Percentiles rank a stretch among this genome's conserved stretches.
Evolutionary conservation across 1,140 invertebrate species (phyloP).

Genomic region (Eriocheir sinensis): DNA sequence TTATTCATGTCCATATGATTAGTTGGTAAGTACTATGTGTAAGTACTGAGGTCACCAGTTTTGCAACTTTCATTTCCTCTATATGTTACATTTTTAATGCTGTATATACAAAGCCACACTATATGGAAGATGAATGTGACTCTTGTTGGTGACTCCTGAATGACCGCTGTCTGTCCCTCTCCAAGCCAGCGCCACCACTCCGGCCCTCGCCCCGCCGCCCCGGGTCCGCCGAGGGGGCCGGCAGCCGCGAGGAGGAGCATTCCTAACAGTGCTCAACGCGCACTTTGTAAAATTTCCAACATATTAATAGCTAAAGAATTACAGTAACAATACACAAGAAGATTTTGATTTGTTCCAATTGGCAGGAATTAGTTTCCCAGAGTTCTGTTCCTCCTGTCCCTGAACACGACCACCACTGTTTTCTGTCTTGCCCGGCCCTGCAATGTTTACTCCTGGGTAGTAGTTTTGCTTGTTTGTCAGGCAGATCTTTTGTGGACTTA

Average conservation of each 20-base stretch:
- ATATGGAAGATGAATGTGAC: slow-evolving; percentile 70
- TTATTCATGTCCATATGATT: slow-evolving; percentile 76
- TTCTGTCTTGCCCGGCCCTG: no score
- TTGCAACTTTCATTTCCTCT: slow-evolving; percentile 70
- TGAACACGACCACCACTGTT: no score
- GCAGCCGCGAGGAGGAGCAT: slow-evolving; percentile 37
- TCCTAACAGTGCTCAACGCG: slow-evolving; percentile 30
- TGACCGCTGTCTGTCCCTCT: slow-evolving; percentile 64
- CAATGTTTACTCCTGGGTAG: neutral
- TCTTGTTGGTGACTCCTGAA: slow-evolving; percentile 65
- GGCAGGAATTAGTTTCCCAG: no score
- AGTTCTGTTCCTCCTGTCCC: no score
- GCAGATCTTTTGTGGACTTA: slow-evolving; percentile 28
- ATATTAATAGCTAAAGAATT: neutral
- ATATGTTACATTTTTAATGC: slow-evolving; percentile 63
- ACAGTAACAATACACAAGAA: neutral
- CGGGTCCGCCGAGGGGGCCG: slow-evolving; percentile 62
- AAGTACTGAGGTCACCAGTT: slow-evolving; percentile 66
- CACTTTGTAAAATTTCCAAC: neutral
- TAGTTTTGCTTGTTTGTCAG: slow-evolving; percentile 24
- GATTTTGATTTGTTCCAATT: neutral
- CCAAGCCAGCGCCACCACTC: slow-evolving; percentile 54
- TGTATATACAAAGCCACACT: slow-evolving; percentile 63
- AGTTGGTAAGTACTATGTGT: slow-evolving; percentile 63
- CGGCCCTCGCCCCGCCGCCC: slow-evolving; percentile 62